Evolutionary conservation across 1,140 invertebrate genomes (phyloP).

Genomic region (Anastrepha ludens): DNA sequence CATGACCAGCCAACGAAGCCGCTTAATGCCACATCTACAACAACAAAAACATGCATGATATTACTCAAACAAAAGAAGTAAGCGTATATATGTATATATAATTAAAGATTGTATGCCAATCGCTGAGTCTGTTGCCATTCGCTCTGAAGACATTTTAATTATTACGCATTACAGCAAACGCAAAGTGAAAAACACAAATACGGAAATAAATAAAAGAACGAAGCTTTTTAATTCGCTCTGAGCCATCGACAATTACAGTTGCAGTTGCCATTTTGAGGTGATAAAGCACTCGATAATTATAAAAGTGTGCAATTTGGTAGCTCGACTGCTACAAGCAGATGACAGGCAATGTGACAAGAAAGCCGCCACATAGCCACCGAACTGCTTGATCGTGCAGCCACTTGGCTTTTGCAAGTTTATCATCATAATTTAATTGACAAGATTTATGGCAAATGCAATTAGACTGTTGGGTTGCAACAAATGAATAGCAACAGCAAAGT

Average conservation of each 20-base stretch:
- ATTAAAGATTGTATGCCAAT: neutral
- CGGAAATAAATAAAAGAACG: too few relatives aligned
- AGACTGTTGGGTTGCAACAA: slow-evolving; percentile 56
- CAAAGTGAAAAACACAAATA: too few relatives aligned
- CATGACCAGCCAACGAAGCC: neutral
- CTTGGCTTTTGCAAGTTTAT: slow-evolving; percentile 34
- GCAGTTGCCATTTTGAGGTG: slow-evolving; percentile 62
- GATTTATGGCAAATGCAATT: slow-evolving; percentile 73
- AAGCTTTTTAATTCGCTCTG: neutral
- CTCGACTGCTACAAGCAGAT: neutral
- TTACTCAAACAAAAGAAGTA: neutral
- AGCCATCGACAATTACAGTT: neutral
- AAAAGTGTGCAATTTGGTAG: slow-evolving; percentile 55
- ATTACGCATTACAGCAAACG: neutral
- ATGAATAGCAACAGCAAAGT: neutral
- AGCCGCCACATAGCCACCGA: neutral
- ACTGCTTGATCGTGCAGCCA: slow-evolving; percentile 13
- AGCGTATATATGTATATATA: neutral
- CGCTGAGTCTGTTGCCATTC: neutral
- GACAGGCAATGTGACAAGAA: neutral
- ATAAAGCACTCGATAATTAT: slow-evolving; percentile 73
- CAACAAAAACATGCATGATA: neutral
- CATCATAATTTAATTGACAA: slow-evolving; percentile 74
- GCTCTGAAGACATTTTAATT: slow-evolving; percentile 39
- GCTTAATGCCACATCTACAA: too few relatives aligned